Conservation (phyloP, 2,888 invertebrate genomes). For the Oligia strigilis region DNA sequence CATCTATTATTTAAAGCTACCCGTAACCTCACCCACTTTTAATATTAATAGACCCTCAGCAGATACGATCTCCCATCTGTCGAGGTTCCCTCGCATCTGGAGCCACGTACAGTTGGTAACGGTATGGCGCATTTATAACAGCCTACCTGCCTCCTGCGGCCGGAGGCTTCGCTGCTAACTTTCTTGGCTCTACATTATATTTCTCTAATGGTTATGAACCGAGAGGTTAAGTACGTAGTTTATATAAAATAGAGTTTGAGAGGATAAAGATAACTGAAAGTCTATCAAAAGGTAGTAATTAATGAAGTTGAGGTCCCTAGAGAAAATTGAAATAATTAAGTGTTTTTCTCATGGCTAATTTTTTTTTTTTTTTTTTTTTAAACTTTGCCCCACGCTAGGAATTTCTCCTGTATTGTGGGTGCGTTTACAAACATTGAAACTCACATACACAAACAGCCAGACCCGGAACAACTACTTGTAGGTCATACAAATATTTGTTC, state of each 20-base stretch:
- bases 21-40: constrained; percentile 5
- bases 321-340: neutral
- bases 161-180: constrained; percentile 41
- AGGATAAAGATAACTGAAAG: neutral
- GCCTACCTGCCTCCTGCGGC: constrained; percentile 29
- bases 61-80: constrained; percentile 42
- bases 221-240: constrained; percentile 33
- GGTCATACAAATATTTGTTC: too few relatives aligned
- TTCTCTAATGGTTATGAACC: constrained; percentile 31
- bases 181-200: constrained; percentile 42
- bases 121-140: constrained; percentile 49
- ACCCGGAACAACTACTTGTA: too few relatives aligned
- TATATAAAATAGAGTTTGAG: neutral
- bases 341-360: neutral
- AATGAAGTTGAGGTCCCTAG: neutral
- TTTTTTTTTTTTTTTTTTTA: too few relatives aligned
- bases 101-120: constrained; percentile 56
- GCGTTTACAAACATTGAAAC: too few relatives aligned
- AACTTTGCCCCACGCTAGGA: too few relatives aligned
- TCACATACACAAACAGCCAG: too few relatives aligned
- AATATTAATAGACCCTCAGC: constrained; percentile 10
- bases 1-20: too few relatives aligned
- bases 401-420: too few relatives aligned
- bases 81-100: constrained; percentile 36
- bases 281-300: too few relatives aligned